Evolutionary conservation across 2,888 invertebrate species (phyloP).

Genomic region (Pharmacophagus antenor): DNA sequence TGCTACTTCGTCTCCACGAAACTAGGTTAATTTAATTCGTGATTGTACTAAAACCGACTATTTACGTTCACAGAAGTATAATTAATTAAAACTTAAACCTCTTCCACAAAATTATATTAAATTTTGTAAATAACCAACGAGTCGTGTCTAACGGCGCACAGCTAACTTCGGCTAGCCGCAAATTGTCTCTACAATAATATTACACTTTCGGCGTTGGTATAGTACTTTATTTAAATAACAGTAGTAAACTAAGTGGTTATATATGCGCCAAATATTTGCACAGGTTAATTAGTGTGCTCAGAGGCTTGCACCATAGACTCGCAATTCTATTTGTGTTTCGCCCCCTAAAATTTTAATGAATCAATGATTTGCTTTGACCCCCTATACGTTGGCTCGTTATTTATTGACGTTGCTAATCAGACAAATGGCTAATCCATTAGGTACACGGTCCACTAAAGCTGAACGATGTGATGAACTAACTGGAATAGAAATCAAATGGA

Average conservation of each 20-base stretch:
- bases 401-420: conserved; percentile 77
- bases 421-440: conserved; percentile 79
- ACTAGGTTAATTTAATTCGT: not conserved
- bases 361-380: conserved; percentile 67
- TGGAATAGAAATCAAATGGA: conserved; percentile 56
- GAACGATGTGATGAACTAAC: conserved; percentile 50
- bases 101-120: conserved; percentile 16
- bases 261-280: conserved; percentile 60
- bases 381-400: conserved; percentile 60
- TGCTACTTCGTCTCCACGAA: not conserved
- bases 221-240: conserved; percentile 25
- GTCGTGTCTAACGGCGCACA: conserved; percentile 9
- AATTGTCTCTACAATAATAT: conserved; percentile 29
- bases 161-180: conserved; percentile 15
- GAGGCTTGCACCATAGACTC: conserved; percentile 48
- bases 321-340: conserved; percentile 51
- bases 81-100: conserved; percentile 9
- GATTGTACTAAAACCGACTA: not conserved
- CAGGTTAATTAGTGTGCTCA: conserved; percentile 68
- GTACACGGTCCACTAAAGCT: conserved; percentile 53
- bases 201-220: conserved; percentile 15
- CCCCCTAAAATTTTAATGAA: conserved; percentile 73
- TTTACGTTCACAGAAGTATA: not conserved
- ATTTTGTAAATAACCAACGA: conserved; percentile 10
- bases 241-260: conserved; percentile 22